Evolutionary conservation across 1,140 invertebrate species (phyloP), one percentile per base, ranked within the genome.

Genomic region (Bombus waltoni): DNA sequence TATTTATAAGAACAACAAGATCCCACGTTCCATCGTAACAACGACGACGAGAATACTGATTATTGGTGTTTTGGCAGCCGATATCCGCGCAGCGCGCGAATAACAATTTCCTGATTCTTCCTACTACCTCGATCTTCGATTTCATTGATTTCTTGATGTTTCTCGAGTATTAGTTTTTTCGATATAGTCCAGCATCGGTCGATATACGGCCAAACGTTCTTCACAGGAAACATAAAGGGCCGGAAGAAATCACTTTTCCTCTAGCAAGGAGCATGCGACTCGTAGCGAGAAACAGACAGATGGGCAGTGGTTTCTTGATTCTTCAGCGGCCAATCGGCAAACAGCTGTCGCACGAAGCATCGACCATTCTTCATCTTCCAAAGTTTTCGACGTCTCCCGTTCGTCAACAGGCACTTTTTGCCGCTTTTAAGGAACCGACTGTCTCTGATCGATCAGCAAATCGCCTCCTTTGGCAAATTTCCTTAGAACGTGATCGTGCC

Each of bases 41-140:
- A 42, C 68, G 74, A 86, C 70, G 85, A 84, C 59, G 73, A 87
- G 59, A 88, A 88, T 90, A 90, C 86, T 89, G 82, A 83, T 90
- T 90, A 90, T 81, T 90, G 88, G 83, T 85, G 76, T 85, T 90
- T 90, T 90, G 89, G 89, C 89, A 90, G 86, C 88, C 86, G 83
- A 88, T 87, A 73, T 80, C 87, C 86, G 81, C 77, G 85, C 77
- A 59, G 44, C 75, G 62, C 62, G 85, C 89, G 89, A 90, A 84
- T 81, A 72, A 40, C 79, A 80, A 83, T 76, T 86, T 44, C n/a
- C 70, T 83, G 57, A 68, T 79, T 68, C 38, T 47, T 65, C 40
- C 22, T 42, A 35, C 32, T 65, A 9, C 32, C n/a, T n/a, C 42
- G 53, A 62, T 86, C 83, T 57, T 40, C 70, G n/a, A 47, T 71